Evolutionary conservation across 2,888 invertebrate species (phyloP).

Genomic region (Epistrophella euchroma): DNA sequence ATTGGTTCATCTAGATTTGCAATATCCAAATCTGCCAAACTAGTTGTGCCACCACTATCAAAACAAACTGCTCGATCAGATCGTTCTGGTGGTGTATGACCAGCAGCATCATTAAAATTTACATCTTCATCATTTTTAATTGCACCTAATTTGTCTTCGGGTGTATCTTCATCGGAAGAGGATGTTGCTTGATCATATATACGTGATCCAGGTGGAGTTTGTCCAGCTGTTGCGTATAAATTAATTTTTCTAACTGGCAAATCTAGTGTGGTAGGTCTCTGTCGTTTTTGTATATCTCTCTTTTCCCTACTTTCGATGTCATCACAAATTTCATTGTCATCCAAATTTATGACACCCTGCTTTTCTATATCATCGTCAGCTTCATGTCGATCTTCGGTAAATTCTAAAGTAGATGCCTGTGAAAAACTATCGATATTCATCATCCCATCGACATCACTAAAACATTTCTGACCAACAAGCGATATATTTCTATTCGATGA

Average conservation of each 20-base stretch:
- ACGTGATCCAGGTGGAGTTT: constrained; percentile 80
- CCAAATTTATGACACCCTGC: neutral
- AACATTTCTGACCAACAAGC: constrained; percentile 4
- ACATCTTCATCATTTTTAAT: neutral
- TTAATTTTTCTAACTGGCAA: constrained; percentile 78
- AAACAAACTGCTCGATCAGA: constrained; percentile 37
- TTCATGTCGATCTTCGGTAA: constrained; percentile 80
- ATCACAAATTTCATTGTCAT: constrained; percentile 23
- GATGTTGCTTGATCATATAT: constrained; percentile 73
- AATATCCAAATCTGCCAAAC: neutral
- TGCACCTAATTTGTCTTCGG: constrained; percentile 9
- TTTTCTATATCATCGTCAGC: constrained; percentile 70
- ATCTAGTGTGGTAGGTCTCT: constrained; percentile 82
- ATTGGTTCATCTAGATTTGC: constrained; percentile 36
- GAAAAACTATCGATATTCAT: constrained; percentile 83
- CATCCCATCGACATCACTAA: constrained; percentile 78
- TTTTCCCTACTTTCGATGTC: constrained; percentile 47
- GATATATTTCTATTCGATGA: neutral
- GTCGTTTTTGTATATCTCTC: constrained; percentile 77
- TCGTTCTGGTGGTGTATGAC: constrained; percentile 58
- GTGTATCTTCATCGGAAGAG: constrained; percentile 77
- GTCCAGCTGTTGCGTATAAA: constrained; percentile 80
- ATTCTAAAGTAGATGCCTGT: constrained; percentile 83
- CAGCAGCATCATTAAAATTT: constrained; percentile 56
- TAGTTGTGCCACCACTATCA: neutral